These are phyloP conservation scores for Parochlus steinenii DNA, from an alignment of 2,888 invertebrate species.

Conservation along the genomic window DNA sequence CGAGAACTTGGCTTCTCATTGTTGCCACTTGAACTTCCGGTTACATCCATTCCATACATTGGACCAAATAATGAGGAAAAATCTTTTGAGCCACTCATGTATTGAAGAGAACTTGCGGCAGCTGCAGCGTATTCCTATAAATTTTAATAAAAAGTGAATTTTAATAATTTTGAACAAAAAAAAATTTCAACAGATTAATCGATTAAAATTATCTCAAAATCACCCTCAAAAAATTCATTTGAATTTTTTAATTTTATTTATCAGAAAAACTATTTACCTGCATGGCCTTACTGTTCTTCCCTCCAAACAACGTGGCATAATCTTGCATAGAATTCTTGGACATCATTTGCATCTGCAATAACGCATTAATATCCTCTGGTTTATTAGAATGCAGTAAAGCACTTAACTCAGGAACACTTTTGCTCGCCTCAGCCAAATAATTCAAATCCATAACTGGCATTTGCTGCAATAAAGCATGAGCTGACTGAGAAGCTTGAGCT, in stretches of 20 bases:
- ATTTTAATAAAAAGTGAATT: too few relatives aligned
- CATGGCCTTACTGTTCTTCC: not conserved
- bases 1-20: constrained; percentile 4
- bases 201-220: too few relatives aligned
- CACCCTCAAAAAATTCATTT: too few relatives aligned
- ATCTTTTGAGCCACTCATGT: constrained; percentile 8
- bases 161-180: too few relatives aligned
- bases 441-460: constrained; percentile 11
- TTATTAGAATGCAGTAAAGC: constrained; percentile 10
- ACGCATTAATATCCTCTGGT: constrained; percentile 11
- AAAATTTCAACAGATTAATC: too few relatives aligned
- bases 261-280: too few relatives aligned
- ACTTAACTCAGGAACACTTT: constrained; percentile 9
- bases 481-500: not conserved
- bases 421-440: constrained; percentile 11
- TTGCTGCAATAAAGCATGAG: constrained; percentile 4
- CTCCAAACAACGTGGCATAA: constrained; percentile 9
- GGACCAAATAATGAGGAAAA: constrained; percentile 7
- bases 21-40: constrained; percentile 5
- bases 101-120: constrained; percentile 9
- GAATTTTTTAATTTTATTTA: too few relatives aligned
- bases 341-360: constrained; percentile 12
- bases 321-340: constrained; percentile 11
- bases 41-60: constrained; percentile 9
- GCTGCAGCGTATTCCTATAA: constrained; percentile 3